Conservation (phyloP, 2,113 vertebrate species). For the Vulpes vulpes region DNA sequence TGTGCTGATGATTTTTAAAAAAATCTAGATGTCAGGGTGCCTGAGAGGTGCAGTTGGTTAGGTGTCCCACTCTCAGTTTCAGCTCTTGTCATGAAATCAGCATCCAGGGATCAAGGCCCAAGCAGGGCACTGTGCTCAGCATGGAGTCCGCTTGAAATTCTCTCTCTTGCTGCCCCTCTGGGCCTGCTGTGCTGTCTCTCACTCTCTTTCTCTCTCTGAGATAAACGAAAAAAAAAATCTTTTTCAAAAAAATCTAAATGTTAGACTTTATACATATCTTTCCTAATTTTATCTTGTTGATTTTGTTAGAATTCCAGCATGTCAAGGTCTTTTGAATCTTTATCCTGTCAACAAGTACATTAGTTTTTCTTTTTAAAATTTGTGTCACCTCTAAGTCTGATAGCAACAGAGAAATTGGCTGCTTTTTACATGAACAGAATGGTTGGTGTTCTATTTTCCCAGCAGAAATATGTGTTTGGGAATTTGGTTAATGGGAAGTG, state of each 20-base stretch:
- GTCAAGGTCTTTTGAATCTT: not conserved
- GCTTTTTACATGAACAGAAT: not conserved
- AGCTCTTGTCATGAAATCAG: not conserved
- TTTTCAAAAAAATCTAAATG: not conserved
- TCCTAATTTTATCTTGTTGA: slow-evolving; percentile 21
- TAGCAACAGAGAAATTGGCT: not conserved
- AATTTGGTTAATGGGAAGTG: slow-evolving; percentile 77
- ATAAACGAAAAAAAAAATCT: not conserved
- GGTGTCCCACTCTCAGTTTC: not conserved
- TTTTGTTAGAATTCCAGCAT: slow-evolving; percentile 45
- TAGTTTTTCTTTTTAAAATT: slow-evolving; percentile 36
- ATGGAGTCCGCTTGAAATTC: not conserved
- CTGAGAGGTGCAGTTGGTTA: not conserved
- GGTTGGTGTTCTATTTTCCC: slow-evolving; percentile 64
- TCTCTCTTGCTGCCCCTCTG: not conserved
- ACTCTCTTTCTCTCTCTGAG: not conserved
- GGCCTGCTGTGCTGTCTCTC: not conserved
- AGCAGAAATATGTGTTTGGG: slow-evolving; percentile 76
- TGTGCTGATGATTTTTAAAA: not conserved
- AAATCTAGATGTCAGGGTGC: not conserved
- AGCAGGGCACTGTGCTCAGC: not conserved
- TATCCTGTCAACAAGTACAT: not conserved
- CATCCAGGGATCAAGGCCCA: not conserved
- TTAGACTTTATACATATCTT: not conserved
- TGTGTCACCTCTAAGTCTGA: slow-evolving; percentile 19